Conservation (phyloP, 2,113 vertebrate species). For the Lepidiolamprologus cunningtoni region DNA sequence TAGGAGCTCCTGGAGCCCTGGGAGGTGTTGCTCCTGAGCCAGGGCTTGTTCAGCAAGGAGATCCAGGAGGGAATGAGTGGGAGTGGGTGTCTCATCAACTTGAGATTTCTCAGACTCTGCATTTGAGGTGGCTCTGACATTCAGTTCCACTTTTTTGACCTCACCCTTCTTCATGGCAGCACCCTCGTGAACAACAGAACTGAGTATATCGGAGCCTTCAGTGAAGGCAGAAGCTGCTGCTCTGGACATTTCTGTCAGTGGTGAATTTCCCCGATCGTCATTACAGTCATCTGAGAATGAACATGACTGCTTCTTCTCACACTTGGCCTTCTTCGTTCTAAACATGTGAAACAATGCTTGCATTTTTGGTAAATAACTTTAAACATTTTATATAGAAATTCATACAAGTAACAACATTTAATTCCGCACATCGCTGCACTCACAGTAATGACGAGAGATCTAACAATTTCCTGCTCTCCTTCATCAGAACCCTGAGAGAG, state of each 20-base stretch:
- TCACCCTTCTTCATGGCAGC: conserved; percentile 48
- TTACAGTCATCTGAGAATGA: neutral
- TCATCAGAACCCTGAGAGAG: conserved; percentile 74
- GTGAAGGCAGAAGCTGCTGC: conserved; percentile 61
- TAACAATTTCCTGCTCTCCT: conserved; percentile 79
- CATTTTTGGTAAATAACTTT: neutral
- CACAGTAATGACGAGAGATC: conserved; percentile 74
- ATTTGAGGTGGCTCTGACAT: conserved; percentile 41
- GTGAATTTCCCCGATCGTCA: conserved; percentile 27
- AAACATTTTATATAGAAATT: neutral
- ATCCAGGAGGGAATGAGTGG: neutral
- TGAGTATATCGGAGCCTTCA: conserved; percentile 55
- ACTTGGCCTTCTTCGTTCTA: conserved; percentile 34
- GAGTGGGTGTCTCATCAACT: neutral
- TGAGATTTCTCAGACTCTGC: neutral
- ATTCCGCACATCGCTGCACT: conserved; percentile 41
- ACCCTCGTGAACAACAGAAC: conserved; percentile 66
- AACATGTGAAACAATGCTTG: neutral
- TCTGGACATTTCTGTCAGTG: conserved; percentile 16
- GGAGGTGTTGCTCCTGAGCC: neutral
- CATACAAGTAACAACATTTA: neutral
- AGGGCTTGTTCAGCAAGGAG: conserved; percentile 38
- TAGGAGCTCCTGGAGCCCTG: conserved; percentile 2
- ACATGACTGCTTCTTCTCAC: conserved; percentile 19
- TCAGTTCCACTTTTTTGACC: neutral